Base-by-base conservation (phyloP, 92 coral and sea anemone genomes). In the Meandrina meandrites region DNA sequence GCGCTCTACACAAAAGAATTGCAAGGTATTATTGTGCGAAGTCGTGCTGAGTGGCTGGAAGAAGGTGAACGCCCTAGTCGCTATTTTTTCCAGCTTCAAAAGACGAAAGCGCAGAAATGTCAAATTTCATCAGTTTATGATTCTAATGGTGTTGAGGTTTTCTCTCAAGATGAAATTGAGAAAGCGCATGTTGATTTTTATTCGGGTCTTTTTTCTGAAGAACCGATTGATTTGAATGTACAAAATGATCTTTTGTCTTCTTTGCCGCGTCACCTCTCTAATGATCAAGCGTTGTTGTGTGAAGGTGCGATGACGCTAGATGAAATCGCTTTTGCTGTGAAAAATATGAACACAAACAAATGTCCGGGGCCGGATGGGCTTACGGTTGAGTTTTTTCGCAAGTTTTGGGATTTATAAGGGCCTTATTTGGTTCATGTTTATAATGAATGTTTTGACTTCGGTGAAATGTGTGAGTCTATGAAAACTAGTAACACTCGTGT, bases 281-380 rank as follows among this genome's bases (percentile, higher is more conserved):
- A 28, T 5, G 51, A 24, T 12, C 79, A 57, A 8, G 3, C 42
- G 2, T 12, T 19, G n/a, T 73, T 62, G 1, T 87, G 90, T 35
- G 90, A 81, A 27, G 90, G 86, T 3, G 56, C 31, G 4, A 30
- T 81, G 24, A 67, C 82, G 1, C 47, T 79, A 10, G 31, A 47
- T 4, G 90, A 88, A 27, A 37, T 83, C 22, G 1, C 14, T 6
- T 4, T 14, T 24, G 84, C 84, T 0, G n/a, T 89, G 24, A 27
- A 22, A 7, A 21, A 32, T 7, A 36, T 89, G 54, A 31, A 24
- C 16, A 3, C 64, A 0, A 36, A 32, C 22, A 88, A 83, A 31
- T 9, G 79, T 0, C 86, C 74, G 6, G 90, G 90, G 0, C 17
- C 78, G 2, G 81, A 73, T 19, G 81, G 90, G 10, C 35, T 87